These are phyloP conservation scores for Coenobita brevimanus DNA, from an alignment of 1,140 invertebrate species.

Conservation along the genomic window DNA sequence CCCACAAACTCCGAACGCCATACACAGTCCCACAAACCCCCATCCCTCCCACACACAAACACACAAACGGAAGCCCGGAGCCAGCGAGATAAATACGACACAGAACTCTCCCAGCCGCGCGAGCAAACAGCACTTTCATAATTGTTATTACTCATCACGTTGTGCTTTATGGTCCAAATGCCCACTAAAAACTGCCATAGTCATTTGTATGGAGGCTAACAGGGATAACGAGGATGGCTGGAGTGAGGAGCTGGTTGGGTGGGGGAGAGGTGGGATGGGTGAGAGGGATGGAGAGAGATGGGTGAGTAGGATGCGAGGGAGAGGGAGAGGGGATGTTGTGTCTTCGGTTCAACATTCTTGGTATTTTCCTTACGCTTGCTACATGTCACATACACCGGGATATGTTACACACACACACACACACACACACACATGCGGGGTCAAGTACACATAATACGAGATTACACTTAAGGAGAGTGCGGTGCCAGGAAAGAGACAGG, in stretches of 20 bases:
- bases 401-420: too few species aligned
- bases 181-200: not conserved
- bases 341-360: too few species aligned
- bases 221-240: not conserved
- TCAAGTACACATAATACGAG: too few species aligned
- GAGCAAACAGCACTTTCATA: conserved; percentile 6
- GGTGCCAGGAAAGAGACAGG: too few species aligned
- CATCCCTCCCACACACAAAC: not conserved
- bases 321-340: not conserved
- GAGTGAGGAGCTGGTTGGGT: not conserved
- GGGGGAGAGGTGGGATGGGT: not conserved
- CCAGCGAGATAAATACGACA: not conserved
- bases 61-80: too few species aligned
- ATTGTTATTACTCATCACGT: conserved; percentile 34
- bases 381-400: too few species aligned
- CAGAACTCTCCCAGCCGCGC: conserved; percentile 1
- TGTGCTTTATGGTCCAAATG: not conserved
- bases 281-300: not conserved
- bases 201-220: conserved; percentile 6
- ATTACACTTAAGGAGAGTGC: too few species aligned
- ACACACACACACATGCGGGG: too few species aligned
- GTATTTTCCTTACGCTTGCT: too few species aligned
- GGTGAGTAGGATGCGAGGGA: not conserved
- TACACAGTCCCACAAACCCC: conserved; percentile 7
- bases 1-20: not conserved